Conservation (phyloP, 2,797 vertebrate genomes). For the Cottoperca gobio region DNA sequence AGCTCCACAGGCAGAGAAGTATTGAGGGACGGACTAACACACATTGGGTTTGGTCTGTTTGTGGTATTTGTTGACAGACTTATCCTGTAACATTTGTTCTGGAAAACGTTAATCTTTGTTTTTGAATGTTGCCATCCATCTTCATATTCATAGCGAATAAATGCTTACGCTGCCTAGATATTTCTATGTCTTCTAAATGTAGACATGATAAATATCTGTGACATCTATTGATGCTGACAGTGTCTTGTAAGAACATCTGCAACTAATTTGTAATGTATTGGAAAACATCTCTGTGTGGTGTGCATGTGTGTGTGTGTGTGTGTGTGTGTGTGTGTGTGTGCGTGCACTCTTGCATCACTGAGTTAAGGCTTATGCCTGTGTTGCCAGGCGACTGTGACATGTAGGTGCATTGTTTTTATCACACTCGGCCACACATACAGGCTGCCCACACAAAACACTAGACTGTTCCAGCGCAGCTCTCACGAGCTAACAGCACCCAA, state of each 20-base stretch:
- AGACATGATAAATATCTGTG: neutral
- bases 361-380: slow-evolving; percentile 52
- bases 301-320: neutral
- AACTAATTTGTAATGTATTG: slow-evolving; percentile 10
- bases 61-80: neutral
- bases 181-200: neutral
- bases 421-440: slow-evolving; percentile 62
- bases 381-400: slow-evolving; percentile 81
- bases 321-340: neutral
- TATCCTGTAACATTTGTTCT: neutral
- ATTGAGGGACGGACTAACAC: neutral
- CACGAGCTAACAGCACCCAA: slow-evolving; percentile 62
- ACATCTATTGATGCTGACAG: neutral
- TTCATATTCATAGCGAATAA: too few relatives aligned
- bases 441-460: slow-evolving; percentile 64
- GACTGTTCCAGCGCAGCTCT: slow-evolving; percentile 52
- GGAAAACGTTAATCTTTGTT: neutral
- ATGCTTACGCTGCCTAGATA: neutral
- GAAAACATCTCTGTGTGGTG: slow-evolving; percentile 11
- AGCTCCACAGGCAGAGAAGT: neutral
- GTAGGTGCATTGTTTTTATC: slow-evolving; percentile 75
- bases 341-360: slow-evolving; percentile 25
- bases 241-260: neutral
- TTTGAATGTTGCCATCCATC: too few relatives aligned
- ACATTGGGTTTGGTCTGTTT: neutral